Percentiles rank a stretch among this genome's conserved stretches.
Conservation (phyloP, 2,888 invertebrate genomes). For the Agriotes lineatus region DNA sequence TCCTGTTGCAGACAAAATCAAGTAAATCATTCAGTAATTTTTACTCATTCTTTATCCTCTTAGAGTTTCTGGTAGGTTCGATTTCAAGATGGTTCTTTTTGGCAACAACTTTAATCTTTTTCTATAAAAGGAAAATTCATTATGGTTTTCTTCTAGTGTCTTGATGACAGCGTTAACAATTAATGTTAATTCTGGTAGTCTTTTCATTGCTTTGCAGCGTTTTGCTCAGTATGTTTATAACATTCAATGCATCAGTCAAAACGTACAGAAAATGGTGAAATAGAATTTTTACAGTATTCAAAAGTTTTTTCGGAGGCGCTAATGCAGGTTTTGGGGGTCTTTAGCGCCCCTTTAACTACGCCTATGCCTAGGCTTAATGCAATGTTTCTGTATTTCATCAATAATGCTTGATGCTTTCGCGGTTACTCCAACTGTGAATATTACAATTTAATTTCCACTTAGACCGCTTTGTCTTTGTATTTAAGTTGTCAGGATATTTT, state of each 20-base stretch:
- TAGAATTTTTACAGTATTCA: no score
- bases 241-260: conserved; percentile 19
- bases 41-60: conserved; percentile 5
- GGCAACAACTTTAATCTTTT: conserved; percentile 13
- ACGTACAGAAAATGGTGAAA: no score
- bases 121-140: not conserved
- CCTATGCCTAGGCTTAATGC: no score
- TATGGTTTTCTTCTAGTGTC: conserved; percentile 14
- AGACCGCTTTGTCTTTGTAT: no score
- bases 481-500: no score
- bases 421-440: no score
- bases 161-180: conserved; percentile 14
- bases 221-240: conserved; percentile 22
- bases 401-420: no score
- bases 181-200: not conserved
- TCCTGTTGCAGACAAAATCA: not conserved
- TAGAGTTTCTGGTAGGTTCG: conserved; percentile 2
- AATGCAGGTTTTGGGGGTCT: no score
- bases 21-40: not conserved
- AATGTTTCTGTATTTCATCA: no score
- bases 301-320: no score
- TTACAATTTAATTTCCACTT: no score
- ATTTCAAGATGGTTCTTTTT: not conserved
- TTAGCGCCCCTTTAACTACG: no score
- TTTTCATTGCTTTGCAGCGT: conserved; percentile 10